Conservation (phyloP, 2,888 invertebrate species). For the Nomada fabriciana region DNA sequence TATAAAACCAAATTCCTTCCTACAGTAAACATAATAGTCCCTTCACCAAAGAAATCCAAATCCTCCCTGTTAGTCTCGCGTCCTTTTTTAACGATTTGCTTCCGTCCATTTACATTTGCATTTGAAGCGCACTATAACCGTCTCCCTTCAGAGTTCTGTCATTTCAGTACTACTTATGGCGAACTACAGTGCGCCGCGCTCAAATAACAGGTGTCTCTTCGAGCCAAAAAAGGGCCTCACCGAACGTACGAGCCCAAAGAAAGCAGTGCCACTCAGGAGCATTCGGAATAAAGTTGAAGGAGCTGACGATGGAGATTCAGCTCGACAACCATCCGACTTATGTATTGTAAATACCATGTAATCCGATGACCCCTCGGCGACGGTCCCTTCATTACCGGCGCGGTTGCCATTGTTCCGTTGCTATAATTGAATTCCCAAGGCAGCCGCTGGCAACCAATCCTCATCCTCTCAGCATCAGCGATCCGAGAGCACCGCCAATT, state of each 20-base stretch:
- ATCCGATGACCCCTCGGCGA: conserved; percentile 77
- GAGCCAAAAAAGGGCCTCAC: neutral
- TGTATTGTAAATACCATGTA: conserved; percentile 79
- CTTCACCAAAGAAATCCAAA: no score
- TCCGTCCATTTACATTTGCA: no score
- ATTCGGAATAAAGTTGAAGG: conserved; percentile 22
- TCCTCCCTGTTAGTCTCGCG: no score
- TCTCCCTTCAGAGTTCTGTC: no score
- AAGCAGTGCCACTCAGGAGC: neutral
- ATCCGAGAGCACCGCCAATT: conserved; percentile 72
- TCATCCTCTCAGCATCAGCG: conserved; percentile 71
- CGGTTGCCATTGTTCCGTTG: conserved; percentile 79
- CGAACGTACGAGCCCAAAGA: neutral
- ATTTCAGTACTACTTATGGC: no score
- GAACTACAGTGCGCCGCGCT: no score
- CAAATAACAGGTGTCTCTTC: neutral
- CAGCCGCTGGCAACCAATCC: conserved; percentile 72
- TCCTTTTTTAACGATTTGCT: no score
- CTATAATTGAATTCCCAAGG: conserved; percentile 83
- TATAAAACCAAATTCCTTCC: no score
- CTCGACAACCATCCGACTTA: conserved; percentile 65
- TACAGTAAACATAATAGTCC: no score
- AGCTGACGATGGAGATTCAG: conserved; percentile 16
- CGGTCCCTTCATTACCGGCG: conserved; percentile 79
- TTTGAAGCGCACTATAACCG: no score